These are phyloP conservation scores for Oreochromis aureus DNA, from an alignment of 2,113 vertebrate species.

Conservation along the genomic window DNA sequence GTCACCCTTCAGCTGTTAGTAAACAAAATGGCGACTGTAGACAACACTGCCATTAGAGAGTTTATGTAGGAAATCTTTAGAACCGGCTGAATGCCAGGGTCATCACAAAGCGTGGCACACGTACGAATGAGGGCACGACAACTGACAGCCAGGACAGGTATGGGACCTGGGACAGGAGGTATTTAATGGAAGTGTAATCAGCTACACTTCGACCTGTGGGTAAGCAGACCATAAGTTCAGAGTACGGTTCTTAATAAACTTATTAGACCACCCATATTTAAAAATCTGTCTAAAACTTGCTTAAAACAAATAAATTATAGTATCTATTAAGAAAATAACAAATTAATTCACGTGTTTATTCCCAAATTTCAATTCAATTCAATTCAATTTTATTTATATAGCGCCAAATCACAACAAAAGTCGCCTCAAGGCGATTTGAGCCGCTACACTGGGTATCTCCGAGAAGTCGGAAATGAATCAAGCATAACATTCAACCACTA, in stretches of 20 bases:
- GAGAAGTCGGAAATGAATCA: background rate
- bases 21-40: background rate
- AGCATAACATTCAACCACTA: background rate
- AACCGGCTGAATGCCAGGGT: slow-evolving; percentile 47
- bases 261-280: background rate
- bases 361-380: no score
- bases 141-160: slow-evolving; percentile 64
- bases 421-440: no score
- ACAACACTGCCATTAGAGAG: background rate
- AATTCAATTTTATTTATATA: no score
- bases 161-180: slow-evolving; percentile 46
- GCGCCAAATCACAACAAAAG: no score
- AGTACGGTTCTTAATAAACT: background rate
- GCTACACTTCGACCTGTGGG: slow-evolving; percentile 58
- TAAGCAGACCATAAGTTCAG: background rate
- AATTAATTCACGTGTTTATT: background rate
- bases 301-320: background rate
- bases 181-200: slow-evolving; percentile 72
- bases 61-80: slow-evolving; percentile 6
- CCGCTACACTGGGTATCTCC: background rate
- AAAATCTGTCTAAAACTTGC: background rate
- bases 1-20: background rate
- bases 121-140: slow-evolving; percentile 62
- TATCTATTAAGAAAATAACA: background rate
- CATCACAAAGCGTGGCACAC: slow-evolving; percentile 66